Evolutionary conservation across 1,140 invertebrate species (phyloP).

Genomic region (Rhopalosiphum maidis): DNA sequence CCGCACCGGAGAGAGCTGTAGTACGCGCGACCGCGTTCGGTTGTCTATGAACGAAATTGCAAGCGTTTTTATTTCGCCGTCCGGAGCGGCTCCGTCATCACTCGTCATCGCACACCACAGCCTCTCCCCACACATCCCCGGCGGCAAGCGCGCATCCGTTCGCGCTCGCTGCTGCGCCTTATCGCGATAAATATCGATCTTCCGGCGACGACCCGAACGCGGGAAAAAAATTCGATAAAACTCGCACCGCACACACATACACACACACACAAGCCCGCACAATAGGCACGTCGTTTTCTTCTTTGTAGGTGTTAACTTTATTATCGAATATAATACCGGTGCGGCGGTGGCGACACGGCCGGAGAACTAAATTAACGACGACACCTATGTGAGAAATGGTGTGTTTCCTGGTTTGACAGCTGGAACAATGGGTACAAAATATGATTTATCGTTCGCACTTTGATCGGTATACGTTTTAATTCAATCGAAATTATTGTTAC

Average conservation of each 20-base stretch:
- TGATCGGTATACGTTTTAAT: constrained; percentile 49
- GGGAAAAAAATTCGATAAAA: constrained; percentile 37
- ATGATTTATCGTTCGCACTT: constrained; percentile 45
- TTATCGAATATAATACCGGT: constrained; percentile 27
- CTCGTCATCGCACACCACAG: neutral
- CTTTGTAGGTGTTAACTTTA: constrained; percentile 51
- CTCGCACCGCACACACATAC: too few relatives aligned
- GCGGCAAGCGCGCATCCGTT: neutral
- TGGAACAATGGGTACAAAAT: constrained; percentile 55
- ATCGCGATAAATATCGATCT: neutral
- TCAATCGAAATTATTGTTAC: constrained; percentile 22
- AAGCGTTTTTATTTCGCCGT: neutral
- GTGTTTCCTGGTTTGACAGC: constrained; percentile 46
- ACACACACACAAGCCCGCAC: neutral
- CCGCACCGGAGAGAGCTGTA: neutral
- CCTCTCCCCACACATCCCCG: too few relatives aligned
- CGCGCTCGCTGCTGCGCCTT: neutral
- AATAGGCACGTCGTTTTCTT: constrained; percentile 7
- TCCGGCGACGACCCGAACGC: neutral
- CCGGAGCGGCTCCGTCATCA: neutral
- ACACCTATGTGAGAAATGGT: constrained; percentile 45
- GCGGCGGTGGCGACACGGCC: neutral
- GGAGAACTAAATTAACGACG: constrained; percentile 52
- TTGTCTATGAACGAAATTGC: neutral
- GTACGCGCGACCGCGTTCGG: neutral